Percentiles rank a stretch among this genome's conserved stretches.
These are phyloP conservation scores for Propithecus perrieri DNA, from an alignment of 2,797 vertebrate genomes.

Conservation along the genomic window DNA sequence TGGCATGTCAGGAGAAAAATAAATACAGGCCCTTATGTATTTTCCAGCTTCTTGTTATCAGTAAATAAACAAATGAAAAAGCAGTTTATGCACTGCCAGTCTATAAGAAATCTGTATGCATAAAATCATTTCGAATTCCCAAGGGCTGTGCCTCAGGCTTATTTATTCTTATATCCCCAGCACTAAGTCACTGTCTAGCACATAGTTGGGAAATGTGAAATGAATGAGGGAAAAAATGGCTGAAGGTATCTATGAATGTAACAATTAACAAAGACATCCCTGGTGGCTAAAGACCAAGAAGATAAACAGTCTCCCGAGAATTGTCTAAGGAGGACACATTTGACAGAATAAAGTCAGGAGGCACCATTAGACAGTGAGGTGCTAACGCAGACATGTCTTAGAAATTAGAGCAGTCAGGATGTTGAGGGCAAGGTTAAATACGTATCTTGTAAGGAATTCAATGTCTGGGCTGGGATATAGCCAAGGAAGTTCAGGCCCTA, in stretches of 20 bases:
- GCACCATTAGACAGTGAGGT: background rate
- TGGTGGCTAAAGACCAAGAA: background rate
- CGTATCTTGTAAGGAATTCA: background rate
- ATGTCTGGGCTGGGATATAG: background rate
- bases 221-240: background rate
- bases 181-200: background rate
- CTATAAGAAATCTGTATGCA: background rate
- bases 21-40: background rate
- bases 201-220: background rate
- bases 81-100: no score
- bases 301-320: background rate
- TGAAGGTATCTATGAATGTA: background rate
- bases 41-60: background rate
- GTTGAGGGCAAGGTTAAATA: background rate
- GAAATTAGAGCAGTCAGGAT: background rate
- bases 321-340: background rate
- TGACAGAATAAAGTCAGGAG: background rate
- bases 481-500: background rate
- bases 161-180: background rate
- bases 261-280: background rate
- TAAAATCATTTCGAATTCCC: background rate
- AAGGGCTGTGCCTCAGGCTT: background rate
- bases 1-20: background rate
- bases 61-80: background rate
- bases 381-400: background rate